Evolutionary conservation across 2,888 invertebrate genomes (phyloP).

Genomic region (Hesperia comma): DNA sequence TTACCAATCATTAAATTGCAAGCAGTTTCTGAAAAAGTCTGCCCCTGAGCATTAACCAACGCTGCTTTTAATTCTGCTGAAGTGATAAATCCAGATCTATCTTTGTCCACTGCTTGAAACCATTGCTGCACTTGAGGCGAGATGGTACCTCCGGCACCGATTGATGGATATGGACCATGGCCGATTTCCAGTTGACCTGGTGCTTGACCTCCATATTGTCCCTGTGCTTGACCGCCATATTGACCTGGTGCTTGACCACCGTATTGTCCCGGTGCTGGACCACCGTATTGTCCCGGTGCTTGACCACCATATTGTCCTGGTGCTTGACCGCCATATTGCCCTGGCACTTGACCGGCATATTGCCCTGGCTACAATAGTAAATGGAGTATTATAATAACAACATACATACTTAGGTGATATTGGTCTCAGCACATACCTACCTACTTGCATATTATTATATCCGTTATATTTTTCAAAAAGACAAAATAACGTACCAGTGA

Average conservation of each 20-base stretch:
- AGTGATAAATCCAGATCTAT: constrained; percentile 92
- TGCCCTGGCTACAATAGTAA: too few relatives aligned
- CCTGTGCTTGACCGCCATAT: constrained; percentile 44
- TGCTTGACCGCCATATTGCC: constrained; percentile 24
- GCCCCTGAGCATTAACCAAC: constrained; percentile 93
- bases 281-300: constrained; percentile 47
- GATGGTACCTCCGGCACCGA: constrained; percentile 79
- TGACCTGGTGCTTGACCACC: constrained; percentile 50
- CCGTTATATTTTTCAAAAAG: too few relatives aligned
- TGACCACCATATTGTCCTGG: constrained; percentile 9
- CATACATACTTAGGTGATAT: too few relatives aligned
- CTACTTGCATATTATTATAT: too few relatives aligned
- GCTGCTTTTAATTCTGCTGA: constrained; percentile 90
- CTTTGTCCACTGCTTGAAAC: constrained; percentile 93
- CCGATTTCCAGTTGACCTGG: constrained; percentile 69
- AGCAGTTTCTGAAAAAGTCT: constrained; percentile 91
- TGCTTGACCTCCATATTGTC: constrained; percentile 33
- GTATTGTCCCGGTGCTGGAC: constrained; percentile 34
- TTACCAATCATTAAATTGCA: constrained; percentile 94
- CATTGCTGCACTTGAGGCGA: constrained; percentile 92
- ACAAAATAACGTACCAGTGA: too few relatives aligned
- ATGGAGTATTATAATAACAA: too few relatives aligned
- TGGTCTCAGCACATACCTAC: too few relatives aligned
- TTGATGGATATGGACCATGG: constrained; percentile 77
- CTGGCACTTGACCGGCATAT: too few relatives aligned